Conservation (phyloP, 2,797 vertebrate genomes). For the Balearica regulorum region DNA sequence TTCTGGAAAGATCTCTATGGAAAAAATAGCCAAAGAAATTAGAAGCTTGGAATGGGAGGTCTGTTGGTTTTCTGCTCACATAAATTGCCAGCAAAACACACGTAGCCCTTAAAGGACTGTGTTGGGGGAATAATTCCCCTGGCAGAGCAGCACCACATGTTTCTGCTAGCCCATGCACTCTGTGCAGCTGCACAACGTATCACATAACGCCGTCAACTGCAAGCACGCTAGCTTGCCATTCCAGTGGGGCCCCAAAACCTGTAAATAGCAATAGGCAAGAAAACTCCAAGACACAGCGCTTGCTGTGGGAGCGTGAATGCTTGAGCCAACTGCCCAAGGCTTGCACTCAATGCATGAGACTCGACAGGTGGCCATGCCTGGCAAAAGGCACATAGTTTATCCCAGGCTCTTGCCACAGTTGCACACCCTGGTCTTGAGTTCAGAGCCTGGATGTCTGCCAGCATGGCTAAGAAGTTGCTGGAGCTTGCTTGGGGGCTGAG, state of each 20-base stretch:
- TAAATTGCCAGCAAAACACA: background rate
- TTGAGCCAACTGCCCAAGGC: background rate
- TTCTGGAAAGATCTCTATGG: background rate
- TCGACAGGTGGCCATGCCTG: background rate
- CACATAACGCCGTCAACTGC: background rate
- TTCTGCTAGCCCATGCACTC: background rate
- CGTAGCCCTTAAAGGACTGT: background rate
- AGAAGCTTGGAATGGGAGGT: background rate
- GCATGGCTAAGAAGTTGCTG: background rate
- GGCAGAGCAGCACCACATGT: background rate
- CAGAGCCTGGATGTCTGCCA: background rate
- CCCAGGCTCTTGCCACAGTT: background rate
- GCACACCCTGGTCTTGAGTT: background rate
- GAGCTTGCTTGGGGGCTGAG: background rate
- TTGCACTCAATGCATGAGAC: background rate
- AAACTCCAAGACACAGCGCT: background rate
- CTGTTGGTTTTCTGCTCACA: conserved; percentile 2
- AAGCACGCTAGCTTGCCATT: background rate
- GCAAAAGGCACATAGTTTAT: background rate
- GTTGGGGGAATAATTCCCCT: background rate
- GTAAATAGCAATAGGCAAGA: background rate
- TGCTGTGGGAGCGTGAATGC: background rate
- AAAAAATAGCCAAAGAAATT: background rate
- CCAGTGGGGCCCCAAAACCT: background rate
- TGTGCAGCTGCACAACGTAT: background rate